phyloP scores from a whole-genome alignment of 2,113 vertebrate genomes.

The Odobenus rosmarus region DNA sequence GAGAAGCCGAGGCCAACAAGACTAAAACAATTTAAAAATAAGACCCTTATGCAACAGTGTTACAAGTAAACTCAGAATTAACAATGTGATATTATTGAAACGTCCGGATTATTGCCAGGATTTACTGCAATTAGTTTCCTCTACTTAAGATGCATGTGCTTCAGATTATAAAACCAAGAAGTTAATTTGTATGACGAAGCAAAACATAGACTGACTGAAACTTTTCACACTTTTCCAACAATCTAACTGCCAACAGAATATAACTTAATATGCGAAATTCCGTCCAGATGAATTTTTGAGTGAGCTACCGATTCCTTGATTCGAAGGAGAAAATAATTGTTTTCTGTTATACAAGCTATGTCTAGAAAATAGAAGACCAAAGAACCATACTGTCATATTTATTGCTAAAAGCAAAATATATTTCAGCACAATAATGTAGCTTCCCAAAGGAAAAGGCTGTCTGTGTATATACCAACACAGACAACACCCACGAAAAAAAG shows the following conservation, averaged over 20 bases:
- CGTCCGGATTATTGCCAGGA: slow-evolving; percentile 58
- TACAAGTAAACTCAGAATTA: slow-evolving; percentile 57
- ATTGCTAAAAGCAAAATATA: neutral
- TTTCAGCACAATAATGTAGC: neutral
- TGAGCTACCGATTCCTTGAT: neutral
- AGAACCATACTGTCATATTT: neutral
- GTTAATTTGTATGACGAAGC: neutral
- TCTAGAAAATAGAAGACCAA: neutral
- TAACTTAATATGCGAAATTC: neutral
- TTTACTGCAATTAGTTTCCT: slow-evolving; percentile 59
- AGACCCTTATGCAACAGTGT: slow-evolving; percentile 70
- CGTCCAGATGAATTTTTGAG: neutral
- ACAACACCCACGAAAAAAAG: neutral
- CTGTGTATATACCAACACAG: neutral
- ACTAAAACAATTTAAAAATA: slow-evolving; percentile 50
- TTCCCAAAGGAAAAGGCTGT: neutral
- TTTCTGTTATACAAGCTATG: neutral
- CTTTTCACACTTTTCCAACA: neutral
- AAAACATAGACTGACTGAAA: neutral
- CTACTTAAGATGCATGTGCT: slow-evolving; percentile 66
- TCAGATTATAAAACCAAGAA: slow-evolving; percentile 62
- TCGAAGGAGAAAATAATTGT: slow-evolving; percentile 1
- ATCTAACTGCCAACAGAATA: neutral
- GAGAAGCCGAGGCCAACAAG: neutral
- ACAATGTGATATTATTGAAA: slow-evolving; percentile 65